Base-by-base conservation (phyloP, 2,797 vertebrate species). In the Chrysocyon brachyurus region DNA sequence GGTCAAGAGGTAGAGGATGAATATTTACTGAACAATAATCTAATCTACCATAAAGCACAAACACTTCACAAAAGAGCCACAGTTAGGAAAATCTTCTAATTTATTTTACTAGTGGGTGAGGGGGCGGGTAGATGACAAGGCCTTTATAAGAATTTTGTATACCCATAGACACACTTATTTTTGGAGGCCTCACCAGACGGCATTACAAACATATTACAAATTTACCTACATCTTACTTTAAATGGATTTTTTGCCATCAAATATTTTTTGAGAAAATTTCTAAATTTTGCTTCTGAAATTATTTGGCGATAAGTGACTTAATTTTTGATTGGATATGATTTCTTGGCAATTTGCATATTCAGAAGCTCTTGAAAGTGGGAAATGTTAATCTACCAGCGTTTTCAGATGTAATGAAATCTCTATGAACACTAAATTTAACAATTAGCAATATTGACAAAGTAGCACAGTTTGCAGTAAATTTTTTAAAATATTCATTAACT, bases 251-350 rank as follows among this genome's bases (percentile, higher is more conserved):
- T 89, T 57, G 33, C 90, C 84, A 82, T 64, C 77, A 94, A 96
- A 59, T 46, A 87, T 68, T 89, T 96, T 96, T 92, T 46, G 49
- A 78, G n/a, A 64, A 79, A 84, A 56, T 78, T 85, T 94, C 40
- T 77, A 66, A 91, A 91, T 90, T 95, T 90, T 97, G 57, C 89
- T 91, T 90, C 97, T 88, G 79, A 97, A 94, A 97, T 91, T 90
- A 95, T 93, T 82, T 97, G 56, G 92, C 89, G 94, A 88, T 85
- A 36, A 94, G 49, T 72, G 82, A 91, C 86, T 91, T 95, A 82
- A 82, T 95, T 92, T 97, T 81, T 93, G 82, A 97, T 86, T 97
- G 73, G 89, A 92, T 95, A 90, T 95, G 97, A 98, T 97, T 97
- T 96, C 89, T 68, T 66, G 82, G 83, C 86, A 97, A 97, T 92